Evolutionary conservation across 2,113 vertebrate species (phyloP).

Genomic region (Corythoichthys intestinalis): DNA sequence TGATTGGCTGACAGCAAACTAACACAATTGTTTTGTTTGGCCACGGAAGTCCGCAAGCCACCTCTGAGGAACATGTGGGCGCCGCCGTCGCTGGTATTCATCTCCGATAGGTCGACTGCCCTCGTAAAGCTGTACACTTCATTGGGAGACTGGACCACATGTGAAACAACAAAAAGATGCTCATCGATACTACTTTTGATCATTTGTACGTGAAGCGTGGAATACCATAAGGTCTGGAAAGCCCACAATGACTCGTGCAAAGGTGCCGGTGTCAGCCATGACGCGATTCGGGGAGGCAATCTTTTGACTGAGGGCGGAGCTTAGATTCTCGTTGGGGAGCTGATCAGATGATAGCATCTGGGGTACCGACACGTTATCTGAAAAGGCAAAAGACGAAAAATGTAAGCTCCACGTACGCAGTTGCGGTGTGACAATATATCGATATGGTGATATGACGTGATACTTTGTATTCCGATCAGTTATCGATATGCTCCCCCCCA

Average conservation of each 20-base stretch:
- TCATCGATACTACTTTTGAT: not conserved
- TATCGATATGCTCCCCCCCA: too few relatives aligned
- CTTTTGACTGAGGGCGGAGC: slow-evolving; percentile 85
- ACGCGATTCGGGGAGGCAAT: slow-evolving; percentile 91
- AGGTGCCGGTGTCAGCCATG: slow-evolving; percentile 78
- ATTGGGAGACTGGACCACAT: slow-evolving; percentile 80
- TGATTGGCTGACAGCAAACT: slow-evolving; percentile 83
- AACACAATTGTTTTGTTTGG: slow-evolving; percentile 82
- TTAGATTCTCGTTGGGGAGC: slow-evolving; percentile 88
- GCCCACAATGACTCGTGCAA: slow-evolving; percentile 82
- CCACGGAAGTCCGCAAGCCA: slow-evolving; percentile 47
- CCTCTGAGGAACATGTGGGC: slow-evolving; percentile 73
- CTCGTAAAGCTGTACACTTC: slow-evolving; percentile 91
- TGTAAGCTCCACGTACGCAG: not conserved
- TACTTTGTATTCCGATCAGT: too few relatives aligned
- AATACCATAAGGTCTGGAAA: slow-evolving; percentile 95
- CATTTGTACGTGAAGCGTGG: slow-evolving; percentile 1
- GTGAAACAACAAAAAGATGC: not conserved
- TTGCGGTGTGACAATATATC: too few relatives aligned
- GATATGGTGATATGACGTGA: too few relatives aligned
- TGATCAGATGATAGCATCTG: slow-evolving; percentile 84
- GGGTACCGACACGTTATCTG: slow-evolving; percentile 68
- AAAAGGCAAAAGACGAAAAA: not conserved
- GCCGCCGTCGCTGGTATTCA: slow-evolving; percentile 44
- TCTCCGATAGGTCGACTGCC: slow-evolving; percentile 63